These are phyloP conservation scores for Xenus cinereus DNA, from an alignment of 2,113 vertebrate genomes.

Conservation along the genomic window DNA sequence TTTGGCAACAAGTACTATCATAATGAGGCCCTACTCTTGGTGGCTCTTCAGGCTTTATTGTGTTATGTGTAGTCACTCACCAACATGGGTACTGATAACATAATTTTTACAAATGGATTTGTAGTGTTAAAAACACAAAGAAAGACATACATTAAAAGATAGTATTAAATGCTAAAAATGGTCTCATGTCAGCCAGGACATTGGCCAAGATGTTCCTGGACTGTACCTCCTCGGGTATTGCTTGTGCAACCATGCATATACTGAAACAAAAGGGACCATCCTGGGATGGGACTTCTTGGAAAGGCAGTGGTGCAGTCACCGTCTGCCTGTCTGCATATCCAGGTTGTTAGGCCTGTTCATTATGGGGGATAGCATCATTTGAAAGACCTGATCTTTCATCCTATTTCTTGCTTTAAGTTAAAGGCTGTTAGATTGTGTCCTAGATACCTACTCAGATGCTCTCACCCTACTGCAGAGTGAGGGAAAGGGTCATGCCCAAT, in stretches of 20 bases:
- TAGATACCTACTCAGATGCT: neutral
- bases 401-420: neutral
- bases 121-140: neutral
- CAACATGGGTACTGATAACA: neutral
- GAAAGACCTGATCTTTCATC: neutral
- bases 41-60: neutral
- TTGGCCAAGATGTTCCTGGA: neutral
- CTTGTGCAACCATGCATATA: neutral
- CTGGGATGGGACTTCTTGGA: neutral
- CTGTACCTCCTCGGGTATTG: neutral
- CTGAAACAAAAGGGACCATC: neutral
- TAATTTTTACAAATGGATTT: neutral
- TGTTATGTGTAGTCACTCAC: neutral
- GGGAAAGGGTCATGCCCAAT: neutral
- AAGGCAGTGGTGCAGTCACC: neutral
- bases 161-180: neutral
- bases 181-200: neutral
- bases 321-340: neutral
- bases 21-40: neutral
- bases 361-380: accelerated
- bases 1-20: neutral
- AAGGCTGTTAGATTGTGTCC: neutral
- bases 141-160: neutral
- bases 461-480: neutral
- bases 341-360: neutral